Evolutionary conservation across 2,888 invertebrate species (phyloP).

Genomic region (Dicyrtomina minuta): DNA sequence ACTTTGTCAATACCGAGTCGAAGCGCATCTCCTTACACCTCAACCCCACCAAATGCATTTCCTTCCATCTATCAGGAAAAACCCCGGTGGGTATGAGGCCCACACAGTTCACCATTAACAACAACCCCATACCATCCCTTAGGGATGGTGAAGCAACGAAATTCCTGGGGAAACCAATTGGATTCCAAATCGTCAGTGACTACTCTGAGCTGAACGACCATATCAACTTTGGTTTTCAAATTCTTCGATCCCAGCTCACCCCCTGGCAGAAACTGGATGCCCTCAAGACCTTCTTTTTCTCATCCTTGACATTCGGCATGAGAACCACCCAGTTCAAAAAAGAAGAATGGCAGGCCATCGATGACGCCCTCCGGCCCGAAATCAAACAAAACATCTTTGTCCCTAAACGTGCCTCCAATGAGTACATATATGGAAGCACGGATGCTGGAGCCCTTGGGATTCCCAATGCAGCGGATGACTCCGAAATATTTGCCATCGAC

Average conservation of each 20-base stretch:
- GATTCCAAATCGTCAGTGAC: conserved; percentile 49
- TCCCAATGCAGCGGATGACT: conserved; percentile 32
- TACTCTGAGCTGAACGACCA: conserved; percentile 28
- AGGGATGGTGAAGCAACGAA: conserved; percentile 45
- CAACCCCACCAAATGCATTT: conserved; percentile 54
- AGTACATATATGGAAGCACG: conserved; percentile 39
- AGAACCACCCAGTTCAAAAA: conserved; percentile 28
- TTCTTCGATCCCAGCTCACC: conserved; percentile 40
- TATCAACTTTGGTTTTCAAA: conserved; percentile 26
- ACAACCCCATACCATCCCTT: background rate
- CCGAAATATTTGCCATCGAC: conserved; percentile 35
- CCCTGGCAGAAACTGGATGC: conserved; percentile 53
- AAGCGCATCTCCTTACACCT: conserved; percentile 52
- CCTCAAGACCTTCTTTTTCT: conserved; percentile 46
- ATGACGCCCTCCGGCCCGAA: conserved; percentile 15
- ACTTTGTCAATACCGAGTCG: conserved; percentile 13
- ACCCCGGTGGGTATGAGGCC: conserved; percentile 19
- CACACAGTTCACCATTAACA: conserved; percentile 14
- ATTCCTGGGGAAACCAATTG: conserved; percentile 55
- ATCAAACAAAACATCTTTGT: conserved; percentile 32
- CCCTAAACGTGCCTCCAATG: conserved; percentile 32
- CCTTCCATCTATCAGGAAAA: conserved; percentile 42
- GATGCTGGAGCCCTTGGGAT: conserved; percentile 28
- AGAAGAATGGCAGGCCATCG: conserved; percentile 27
- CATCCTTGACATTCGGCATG: conserved; percentile 28